A percentile compares a stretch with the other conserved stretches of the same genome.
Conservation (phyloP, 1,140 invertebrate genomes). For the Drosophila tsacasi region DNA sequence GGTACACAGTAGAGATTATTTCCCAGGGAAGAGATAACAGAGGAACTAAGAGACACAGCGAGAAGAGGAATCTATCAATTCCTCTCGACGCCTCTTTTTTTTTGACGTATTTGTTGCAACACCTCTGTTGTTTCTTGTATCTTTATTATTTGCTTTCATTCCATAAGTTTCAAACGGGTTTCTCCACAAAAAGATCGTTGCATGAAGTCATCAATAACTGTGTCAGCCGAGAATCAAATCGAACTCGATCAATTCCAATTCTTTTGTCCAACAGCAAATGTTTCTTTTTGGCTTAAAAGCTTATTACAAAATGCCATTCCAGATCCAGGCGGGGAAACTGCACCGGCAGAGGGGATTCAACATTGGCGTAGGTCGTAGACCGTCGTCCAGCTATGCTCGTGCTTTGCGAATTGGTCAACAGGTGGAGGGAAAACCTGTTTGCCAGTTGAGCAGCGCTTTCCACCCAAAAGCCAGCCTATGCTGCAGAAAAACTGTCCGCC, state of each 20-base stretch:
- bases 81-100: slow-evolving; percentile 1
- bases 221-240: slow-evolving; percentile 34
- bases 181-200: slow-evolving; percentile 31
- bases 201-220: slow-evolving; percentile 56
- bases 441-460: slow-evolving; percentile 37
- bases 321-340: slow-evolving; percentile 7
- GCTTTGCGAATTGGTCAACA: slow-evolving; percentile 67
- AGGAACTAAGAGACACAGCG: neutral
- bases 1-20: neutral
- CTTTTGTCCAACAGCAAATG: slow-evolving; percentile 18
- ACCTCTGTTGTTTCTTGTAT: slow-evolving; percentile 7
- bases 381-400: slow-evolving; percentile 59
- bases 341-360: slow-evolving; percentile 3
- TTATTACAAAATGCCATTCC: slow-evolving; percentile 35
- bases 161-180: slow-evolving; percentile 43
- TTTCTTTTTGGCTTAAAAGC: slow-evolving; percentile 30
- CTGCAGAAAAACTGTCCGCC: slow-evolving; percentile 30
- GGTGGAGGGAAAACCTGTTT: slow-evolving; percentile 68
- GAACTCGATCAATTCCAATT: slow-evolving; percentile 13
- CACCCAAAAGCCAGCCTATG: slow-evolving; percentile 23
- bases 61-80: slow-evolving; percentile 19
- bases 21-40: slow-evolving; percentile 19
- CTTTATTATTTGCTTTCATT: slow-evolving; percentile 44
- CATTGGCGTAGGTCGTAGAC: slow-evolving; percentile 75
- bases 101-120: slow-evolving; percentile 19